A percentile compares a stretch with the other conserved stretches of the same genome.
These are phyloP conservation scores for Nycteola revayana DNA, from an alignment of 2,888 invertebrate species.

Conservation along the genomic window DNA sequence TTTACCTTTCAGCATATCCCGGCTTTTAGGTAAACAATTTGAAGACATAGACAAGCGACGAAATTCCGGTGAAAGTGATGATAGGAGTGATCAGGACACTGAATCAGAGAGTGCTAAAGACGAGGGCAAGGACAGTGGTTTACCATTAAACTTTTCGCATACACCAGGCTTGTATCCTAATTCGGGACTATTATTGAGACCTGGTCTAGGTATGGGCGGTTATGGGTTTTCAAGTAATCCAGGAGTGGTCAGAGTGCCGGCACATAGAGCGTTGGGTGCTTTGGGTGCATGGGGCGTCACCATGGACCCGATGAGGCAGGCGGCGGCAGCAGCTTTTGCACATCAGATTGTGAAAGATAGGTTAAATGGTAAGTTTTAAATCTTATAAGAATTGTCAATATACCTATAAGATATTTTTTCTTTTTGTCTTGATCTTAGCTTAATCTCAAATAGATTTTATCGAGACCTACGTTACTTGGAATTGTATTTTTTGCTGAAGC, in stretches of 20 bases:
- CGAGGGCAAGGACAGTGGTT: conserved; percentile 60
- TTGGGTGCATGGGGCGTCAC: conserved; percentile 82
- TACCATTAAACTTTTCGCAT: conserved; percentile 69
- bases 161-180: conserved; percentile 67
- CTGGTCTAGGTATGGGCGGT: conserved; percentile 73
- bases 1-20: conserved; percentile 91
- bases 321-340: conserved; percentile 87
- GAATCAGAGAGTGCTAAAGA: conserved; percentile 77
- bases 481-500: no score
- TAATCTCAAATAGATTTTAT: no score
- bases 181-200: conserved; percentile 65
- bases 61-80: conserved; percentile 75
- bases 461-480: no score
- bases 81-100: conserved; percentile 75
- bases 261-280: conserved; percentile 85
- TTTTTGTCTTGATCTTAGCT: no score
- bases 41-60: conserved; percentile 83
- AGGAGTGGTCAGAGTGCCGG: conserved; percentile 91
- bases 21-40: conserved; percentile 89
- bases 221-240: conserved; percentile 84
- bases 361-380: conserved; percentile 86
- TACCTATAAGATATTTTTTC: no score
- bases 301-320: conserved; percentile 84
- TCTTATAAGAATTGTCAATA: no score
- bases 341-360: conserved; percentile 92